These are phyloP conservation scores for Hydrophis major DNA, from an alignment of 2,797 vertebrate genomes.

Conservation along the genomic window DNA sequence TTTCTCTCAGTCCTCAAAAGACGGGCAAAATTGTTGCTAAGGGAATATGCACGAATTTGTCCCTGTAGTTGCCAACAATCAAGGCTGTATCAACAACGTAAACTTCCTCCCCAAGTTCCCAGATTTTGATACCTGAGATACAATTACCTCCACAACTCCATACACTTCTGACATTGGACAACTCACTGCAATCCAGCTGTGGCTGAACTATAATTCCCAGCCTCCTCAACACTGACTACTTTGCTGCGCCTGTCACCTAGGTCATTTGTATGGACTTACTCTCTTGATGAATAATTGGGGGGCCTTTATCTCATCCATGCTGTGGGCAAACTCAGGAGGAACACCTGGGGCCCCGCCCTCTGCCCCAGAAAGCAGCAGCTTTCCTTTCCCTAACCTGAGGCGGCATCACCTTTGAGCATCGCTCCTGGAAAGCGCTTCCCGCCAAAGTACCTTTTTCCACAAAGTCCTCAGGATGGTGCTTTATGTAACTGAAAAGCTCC, in stretches of 20 bases:
- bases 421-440: background rate
- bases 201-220: background rate
- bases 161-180: background rate
- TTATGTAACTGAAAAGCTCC: constrained; percentile 81
- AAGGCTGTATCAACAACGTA: background rate
- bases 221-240: background rate
- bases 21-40: background rate
- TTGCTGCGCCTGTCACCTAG: background rate
- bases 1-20: background rate
- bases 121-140: background rate
- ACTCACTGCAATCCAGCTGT: background rate
- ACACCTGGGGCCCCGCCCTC: background rate
- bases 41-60: background rate
- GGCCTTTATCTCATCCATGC: background rate
- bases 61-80: background rate
- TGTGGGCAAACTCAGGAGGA: background rate
- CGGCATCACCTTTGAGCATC: too few species aligned
- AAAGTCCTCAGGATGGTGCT: constrained; percentile 79
- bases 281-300: background rate
- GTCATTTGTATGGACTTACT: too few species aligned
- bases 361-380: background rate
- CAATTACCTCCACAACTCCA: background rate
- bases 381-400: too few species aligned
- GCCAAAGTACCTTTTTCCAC: constrained; percentile 66
- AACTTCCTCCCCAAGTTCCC: background rate